These are phyloP conservation scores for Theodoxus fluviatilis DNA, from an alignment of 2,888 invertebrate genomes.

Conservation along the genomic window DNA sequence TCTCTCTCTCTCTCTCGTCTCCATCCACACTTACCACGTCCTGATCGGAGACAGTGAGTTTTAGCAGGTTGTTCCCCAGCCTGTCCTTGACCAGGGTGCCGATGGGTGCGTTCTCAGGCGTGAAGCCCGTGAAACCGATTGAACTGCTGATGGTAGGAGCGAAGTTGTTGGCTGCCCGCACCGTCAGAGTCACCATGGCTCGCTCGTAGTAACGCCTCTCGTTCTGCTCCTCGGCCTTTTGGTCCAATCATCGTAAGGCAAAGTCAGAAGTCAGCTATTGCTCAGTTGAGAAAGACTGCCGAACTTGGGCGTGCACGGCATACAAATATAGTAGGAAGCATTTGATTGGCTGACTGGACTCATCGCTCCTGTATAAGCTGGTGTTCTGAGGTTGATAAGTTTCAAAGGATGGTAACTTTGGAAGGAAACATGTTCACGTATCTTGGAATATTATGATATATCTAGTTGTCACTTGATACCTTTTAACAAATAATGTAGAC, in stretches of 20 bases:
- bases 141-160: conserved; percentile 41
- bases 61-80: conserved; percentile 32
- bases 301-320: too few species aligned
- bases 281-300: background rate
- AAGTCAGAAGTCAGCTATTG: background rate
- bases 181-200: conserved; percentile 42
- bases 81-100: conserved; percentile 39
- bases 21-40: conserved; percentile 52
- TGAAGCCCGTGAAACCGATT: conserved; percentile 38
- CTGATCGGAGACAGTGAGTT: conserved; percentile 43
- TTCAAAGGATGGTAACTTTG: too few species aligned
- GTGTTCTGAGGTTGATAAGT: too few species aligned
- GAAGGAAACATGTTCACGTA: too few species aligned
- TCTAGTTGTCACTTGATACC: too few species aligned
- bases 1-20: too few species aligned
- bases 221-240: conserved; percentile 43
- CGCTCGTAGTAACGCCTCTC: conserved; percentile 37
- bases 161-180: conserved; percentile 42
- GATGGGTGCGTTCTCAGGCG: conserved; percentile 44
- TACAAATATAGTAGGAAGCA: too few species aligned
- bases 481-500: too few species aligned
- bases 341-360: too few species aligned
- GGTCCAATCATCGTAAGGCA: background rate
- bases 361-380: too few species aligned
- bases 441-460: too few species aligned